These are phyloP conservation scores for Isichthys henryi DNA, from an alignment of 2,113 vertebrate species.

Conservation along the genomic window DNA sequence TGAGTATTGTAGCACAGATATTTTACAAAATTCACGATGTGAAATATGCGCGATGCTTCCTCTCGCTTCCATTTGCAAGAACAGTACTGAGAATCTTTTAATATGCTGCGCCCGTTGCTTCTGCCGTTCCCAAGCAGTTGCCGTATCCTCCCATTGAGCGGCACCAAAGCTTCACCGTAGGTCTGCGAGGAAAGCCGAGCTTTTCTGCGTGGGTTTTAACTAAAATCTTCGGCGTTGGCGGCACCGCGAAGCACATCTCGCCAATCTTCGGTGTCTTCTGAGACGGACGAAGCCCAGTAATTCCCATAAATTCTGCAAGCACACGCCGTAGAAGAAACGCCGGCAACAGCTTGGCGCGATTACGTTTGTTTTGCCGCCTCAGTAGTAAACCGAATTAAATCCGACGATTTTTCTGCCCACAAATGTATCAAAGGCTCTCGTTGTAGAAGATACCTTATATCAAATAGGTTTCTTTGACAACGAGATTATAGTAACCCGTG, in stretches of 20 bases:
- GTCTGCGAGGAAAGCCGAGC: constrained; percentile 13
- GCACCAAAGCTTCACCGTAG: constrained; percentile 65
- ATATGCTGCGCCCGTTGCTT: background rate
- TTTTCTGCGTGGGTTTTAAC: background rate
- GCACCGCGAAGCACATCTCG: background rate
- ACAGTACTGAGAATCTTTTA: background rate
- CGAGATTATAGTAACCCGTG: background rate
- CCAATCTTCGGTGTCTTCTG: background rate
- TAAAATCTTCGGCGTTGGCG: background rate
- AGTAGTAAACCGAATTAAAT: background rate
- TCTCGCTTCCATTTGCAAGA: background rate
- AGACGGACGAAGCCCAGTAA: background rate
- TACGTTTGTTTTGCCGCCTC: background rate
- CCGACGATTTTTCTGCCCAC: background rate
- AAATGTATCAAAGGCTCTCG: background rate
- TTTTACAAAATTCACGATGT: background rate
- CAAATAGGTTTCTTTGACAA: background rate
- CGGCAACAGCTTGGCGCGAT: background rate
- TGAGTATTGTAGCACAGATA: background rate
- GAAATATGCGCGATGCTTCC: background rate
- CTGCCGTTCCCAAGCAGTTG: constrained; percentile 52
- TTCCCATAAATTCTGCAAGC: background rate
- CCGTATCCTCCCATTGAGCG: constrained; percentile 66
- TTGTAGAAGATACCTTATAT: background rate
- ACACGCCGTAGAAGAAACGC: background rate